Evolutionary conservation across 2,797 vertebrate genomes (phyloP).

Genomic region (Protosalanx chinensis): DNA sequence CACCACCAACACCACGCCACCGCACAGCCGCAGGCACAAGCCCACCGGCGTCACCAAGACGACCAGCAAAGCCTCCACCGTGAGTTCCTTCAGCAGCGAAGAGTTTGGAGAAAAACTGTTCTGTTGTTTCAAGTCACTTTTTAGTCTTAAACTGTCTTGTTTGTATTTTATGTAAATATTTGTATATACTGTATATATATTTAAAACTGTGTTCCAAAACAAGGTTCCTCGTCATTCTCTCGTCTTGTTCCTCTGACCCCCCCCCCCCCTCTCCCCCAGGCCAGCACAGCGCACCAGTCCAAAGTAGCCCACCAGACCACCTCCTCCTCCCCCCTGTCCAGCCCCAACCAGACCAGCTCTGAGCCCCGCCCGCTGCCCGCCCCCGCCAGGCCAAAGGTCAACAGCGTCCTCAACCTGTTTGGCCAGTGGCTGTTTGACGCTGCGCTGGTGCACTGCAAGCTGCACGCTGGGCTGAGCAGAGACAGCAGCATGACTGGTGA

Average conservation of each 20-base stretch:
- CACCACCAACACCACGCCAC: slow-evolving; percentile 78
- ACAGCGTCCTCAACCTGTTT: slow-evolving; percentile 92
- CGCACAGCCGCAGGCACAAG: slow-evolving; percentile 82
- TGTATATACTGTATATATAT: no score
- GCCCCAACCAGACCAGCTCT: slow-evolving; percentile 85
- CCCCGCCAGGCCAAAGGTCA: slow-evolving; percentile 86
- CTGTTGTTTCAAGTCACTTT: background rate
- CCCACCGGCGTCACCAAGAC: slow-evolving; percentile 83
- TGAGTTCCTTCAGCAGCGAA: slow-evolving; percentile 58
- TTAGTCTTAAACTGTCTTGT: background rate
- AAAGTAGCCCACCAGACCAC: slow-evolving; percentile 78
- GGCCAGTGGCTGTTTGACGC: slow-evolving; percentile 93
- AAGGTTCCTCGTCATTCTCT: background rate
- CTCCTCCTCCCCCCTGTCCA: slow-evolving; percentile 82
- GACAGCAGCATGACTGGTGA: slow-evolving; percentile 90
- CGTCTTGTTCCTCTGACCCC: slow-evolving; percentile 10
- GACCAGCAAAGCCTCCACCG: slow-evolving; percentile 81
- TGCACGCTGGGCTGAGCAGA: slow-evolving; percentile 82
- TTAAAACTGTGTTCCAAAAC: background rate
- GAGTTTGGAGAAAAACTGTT: no score
- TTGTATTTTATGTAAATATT: no score
- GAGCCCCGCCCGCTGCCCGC: slow-evolving; percentile 84
- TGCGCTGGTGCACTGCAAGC: slow-evolving; percentile 84
- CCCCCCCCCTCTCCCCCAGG: slow-evolving; percentile 59
- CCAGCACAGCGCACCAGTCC: slow-evolving; percentile 71